Evolutionary conservation across 2,888 invertebrate species (phyloP).

Genomic region (Arrhopalites spinosus): DNA sequence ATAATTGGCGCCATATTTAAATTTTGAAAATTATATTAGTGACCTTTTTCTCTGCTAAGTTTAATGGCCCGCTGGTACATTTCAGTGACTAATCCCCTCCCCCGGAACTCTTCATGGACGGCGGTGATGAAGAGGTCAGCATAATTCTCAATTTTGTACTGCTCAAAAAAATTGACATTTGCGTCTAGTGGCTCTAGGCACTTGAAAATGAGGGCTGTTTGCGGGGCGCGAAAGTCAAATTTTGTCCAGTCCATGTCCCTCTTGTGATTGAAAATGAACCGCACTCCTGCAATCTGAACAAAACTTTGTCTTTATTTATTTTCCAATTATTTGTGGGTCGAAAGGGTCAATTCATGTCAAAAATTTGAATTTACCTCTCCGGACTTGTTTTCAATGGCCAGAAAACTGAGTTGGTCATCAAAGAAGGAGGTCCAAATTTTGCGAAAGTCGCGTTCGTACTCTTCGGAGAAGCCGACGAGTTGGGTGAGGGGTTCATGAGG

Average conservation of each 20-base stretch:
- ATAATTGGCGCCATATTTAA: no score
- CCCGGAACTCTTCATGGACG: conserved; percentile 29
- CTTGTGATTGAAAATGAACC: neutral
- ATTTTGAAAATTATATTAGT: neutral
- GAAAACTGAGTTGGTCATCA: conserved; percentile 23
- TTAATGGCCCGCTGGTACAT: conserved; percentile 33
- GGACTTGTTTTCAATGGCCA: conserved; percentile 26
- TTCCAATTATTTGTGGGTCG: neutral
- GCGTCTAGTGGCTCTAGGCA: neutral
- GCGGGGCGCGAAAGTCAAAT: neutral
- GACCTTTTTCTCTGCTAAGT: conserved; percentile 8
- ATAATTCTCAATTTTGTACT: conserved; percentile 17
- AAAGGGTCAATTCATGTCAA: neutral
- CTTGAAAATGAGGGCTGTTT: neutral
- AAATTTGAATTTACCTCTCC: conserved; percentile 15
- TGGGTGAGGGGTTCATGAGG: conserved; percentile 19
- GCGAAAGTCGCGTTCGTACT: conserved; percentile 17
- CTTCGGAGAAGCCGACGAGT: conserved; percentile 4
- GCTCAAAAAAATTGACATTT: conserved; percentile 20
- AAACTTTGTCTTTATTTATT: neutral
- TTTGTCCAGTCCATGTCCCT: neutral
- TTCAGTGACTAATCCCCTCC: conserved; percentile 36
- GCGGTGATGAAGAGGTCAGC: conserved; percentile 23
- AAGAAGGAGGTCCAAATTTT: neutral
- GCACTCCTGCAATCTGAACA: conserved; percentile 5